Percentiles rank a stretch among this genome's conserved stretches.
Conservation (phyloP, 2,797 vertebrate genomes). For the Triplophysa bombifrons region DNA sequence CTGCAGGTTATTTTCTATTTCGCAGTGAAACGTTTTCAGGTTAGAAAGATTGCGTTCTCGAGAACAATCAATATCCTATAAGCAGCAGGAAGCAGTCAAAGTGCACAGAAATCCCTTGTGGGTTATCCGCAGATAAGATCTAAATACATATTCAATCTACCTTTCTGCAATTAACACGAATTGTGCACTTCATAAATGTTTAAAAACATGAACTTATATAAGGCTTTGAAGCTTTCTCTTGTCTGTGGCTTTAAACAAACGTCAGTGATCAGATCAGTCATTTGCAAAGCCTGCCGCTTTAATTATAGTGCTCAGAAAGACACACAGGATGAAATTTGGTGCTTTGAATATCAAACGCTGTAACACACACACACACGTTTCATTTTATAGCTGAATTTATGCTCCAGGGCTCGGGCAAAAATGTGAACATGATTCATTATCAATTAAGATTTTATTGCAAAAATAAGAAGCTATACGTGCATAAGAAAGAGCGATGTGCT, state of each 20-base stretch:
- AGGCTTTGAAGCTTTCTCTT: constrained; percentile 27
- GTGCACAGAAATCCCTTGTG: constrained; percentile 17
- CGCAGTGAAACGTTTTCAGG: constrained; percentile 17
- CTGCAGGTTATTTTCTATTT: constrained; percentile 15
- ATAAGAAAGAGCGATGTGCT: constrained; percentile 26
- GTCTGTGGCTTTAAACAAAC: constrained; percentile 31
- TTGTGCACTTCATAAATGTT: constrained; percentile 39
- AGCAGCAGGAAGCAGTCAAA: constrained; percentile 37
- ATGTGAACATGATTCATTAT: constrained; percentile 42
- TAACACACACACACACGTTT: neutral
- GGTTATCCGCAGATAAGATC: constrained; percentile 24
- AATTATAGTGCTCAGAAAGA: constrained; percentile 22
- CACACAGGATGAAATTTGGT: constrained; percentile 8
- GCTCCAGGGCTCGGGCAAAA: constrained; percentile 7
- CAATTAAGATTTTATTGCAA: constrained; percentile 44
- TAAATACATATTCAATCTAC: constrained; percentile 27
- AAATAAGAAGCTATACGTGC: constrained; percentile 26
- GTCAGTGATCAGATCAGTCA: constrained; percentile 33
- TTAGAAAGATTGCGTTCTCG: constrained; percentile 33
- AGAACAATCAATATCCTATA: constrained; percentile 50
- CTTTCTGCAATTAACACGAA: constrained; percentile 39
- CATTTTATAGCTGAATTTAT: constrained; percentile 21
- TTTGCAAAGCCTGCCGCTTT: constrained; percentile 39
- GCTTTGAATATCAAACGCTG: constrained; percentile 32
- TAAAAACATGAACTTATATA: constrained; percentile 25